Conservation (phyloP, 2,888 invertebrate genomes). For the Lochmaea capreae region DNA sequence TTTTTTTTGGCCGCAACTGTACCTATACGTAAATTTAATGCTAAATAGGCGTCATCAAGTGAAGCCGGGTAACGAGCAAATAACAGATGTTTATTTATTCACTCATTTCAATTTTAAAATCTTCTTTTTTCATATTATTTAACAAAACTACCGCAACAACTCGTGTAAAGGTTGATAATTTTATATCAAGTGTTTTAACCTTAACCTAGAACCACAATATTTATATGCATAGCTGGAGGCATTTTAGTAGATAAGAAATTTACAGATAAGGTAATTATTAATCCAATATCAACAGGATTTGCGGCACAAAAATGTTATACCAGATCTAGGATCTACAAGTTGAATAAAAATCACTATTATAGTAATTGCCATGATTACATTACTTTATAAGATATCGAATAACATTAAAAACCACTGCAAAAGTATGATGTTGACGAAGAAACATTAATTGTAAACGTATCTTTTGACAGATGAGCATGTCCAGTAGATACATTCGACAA, state of each 20-base stretch:
- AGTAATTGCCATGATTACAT: too few species aligned
- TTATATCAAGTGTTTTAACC: background rate
- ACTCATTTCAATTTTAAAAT: background rate
- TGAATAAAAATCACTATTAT: background rate
- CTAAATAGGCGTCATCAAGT: too few species aligned
- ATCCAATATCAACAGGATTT: background rate
- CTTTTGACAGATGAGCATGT: too few species aligned
- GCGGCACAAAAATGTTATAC: background rate
- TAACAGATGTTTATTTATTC: background rate
- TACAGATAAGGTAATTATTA: background rate
- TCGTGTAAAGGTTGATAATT: background rate
- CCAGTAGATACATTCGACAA: too few species aligned
- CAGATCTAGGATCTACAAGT: background rate
- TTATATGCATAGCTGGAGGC: background rate
- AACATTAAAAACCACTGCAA: too few species aligned
- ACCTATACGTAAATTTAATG: too few species aligned
- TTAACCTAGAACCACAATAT: slow-evolving; percentile 4
- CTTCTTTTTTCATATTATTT: background rate
- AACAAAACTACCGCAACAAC: background rate
- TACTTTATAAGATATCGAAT: too few species aligned
- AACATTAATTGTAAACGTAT: too few species aligned
- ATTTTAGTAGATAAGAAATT: background rate
- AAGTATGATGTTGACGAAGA: too few species aligned
- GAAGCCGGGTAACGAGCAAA: background rate
- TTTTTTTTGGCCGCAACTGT: too few species aligned